A percentile compares a stretch with the other conserved stretches of the same genome.
Conservation (phyloP, 2,888 invertebrate species). For the Megastigmus dorsalis region DNA sequence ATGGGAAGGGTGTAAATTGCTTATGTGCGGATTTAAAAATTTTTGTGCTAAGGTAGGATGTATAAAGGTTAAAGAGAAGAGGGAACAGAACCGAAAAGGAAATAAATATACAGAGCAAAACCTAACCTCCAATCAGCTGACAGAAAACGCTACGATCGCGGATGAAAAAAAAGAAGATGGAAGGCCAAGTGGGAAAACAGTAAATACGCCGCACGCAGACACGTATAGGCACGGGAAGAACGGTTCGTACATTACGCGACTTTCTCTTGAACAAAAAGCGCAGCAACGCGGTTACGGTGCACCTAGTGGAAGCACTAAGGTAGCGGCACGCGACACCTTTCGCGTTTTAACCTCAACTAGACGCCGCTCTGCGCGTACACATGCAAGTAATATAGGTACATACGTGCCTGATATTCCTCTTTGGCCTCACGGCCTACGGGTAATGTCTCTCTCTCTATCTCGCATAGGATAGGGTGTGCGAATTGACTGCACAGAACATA, state of each 20-base stretch:
- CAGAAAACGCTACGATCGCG: constrained; percentile 7
- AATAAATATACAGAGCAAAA: constrained; percentile 27
- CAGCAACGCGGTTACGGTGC: no score
- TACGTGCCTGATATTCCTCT: neutral
- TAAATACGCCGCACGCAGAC: constrained; percentile 2
- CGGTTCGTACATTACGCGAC: no score
- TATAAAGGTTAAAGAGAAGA: neutral
- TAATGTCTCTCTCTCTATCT: no score
- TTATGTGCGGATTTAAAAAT: no score
- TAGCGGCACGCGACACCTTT: constrained; percentile 25
- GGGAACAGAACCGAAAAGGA: constrained; percentile 5
- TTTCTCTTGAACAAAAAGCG: constrained; percentile 34
- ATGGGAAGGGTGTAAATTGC: no score
- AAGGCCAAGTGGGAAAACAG: constrained; percentile 1
- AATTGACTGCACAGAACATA: no score
- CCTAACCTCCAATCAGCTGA: constrained; percentile 52
- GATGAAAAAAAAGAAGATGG: constrained; percentile 12
- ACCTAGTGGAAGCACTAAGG: neutral
- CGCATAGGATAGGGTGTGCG: no score
- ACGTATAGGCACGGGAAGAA: neutral
- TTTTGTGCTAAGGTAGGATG: neutral
- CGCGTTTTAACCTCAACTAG: constrained; percentile 14
- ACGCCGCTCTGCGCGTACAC: neutral
- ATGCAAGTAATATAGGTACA: neutral
- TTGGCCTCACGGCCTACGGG: neutral